Percentiles rank a stretch among this genome's conserved stretches.
Conservation (phyloP, 1,140 invertebrate genomes). For the roundworm (Caenorhabditis elegans) region WBcel235 BX284605.5:3502501-3503000, state of each 20-base stretch:
- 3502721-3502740: conserved; percentile 35
- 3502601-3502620: conserved; percentile 27
- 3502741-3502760: conserved; percentile 27
- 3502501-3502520: conserved; percentile 20
- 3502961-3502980: conserved; percentile 30
- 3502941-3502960: conserved; percentile 36
- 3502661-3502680: neutral
- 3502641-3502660: neutral
- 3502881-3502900: conserved; percentile 9
- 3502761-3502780: conserved; percentile 30
- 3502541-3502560: too few species aligned
- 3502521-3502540: too few species aligned
- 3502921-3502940: conserved; percentile 22
- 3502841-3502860: conserved; percentile 22
- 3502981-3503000: conserved; percentile 36
- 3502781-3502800: conserved; percentile 7
- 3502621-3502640: neutral
- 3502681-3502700: conserved; percentile 25
- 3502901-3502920: conserved; percentile 25
- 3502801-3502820: neutral
- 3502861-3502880: neutral
- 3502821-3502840: conserved; percentile 22
- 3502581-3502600: conserved; percentile 13
- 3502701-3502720: conserved; percentile 3
- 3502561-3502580: conserved; percentile 5